Evolutionary conservation across 2,797 vertebrate species (phyloP), one percentile per base, ranked within the genome.

Genomic region (Hydrolagus colliei): DNA sequence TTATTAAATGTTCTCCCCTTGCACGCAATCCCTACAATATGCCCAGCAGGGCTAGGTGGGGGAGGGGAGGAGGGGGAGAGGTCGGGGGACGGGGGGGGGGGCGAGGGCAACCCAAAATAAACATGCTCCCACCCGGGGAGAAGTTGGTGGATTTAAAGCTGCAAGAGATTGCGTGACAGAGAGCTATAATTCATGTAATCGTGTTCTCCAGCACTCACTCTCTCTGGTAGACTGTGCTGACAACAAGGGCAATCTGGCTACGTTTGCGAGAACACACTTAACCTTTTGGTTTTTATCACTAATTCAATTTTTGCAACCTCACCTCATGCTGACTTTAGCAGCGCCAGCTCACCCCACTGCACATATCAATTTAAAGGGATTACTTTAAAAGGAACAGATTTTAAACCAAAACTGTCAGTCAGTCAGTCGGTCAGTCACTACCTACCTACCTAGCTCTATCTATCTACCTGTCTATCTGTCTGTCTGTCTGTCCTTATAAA

Each of bases 161-260:
- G 71, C 52, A 84, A 52, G 62, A 84, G 79, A 65, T 84, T n/a
- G 79, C 79, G 79, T 84, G 79, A 84, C 63, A 84, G 79, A 27
- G 9, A 9, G 20, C 9, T 71, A 63, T 84, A n/a, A 71, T 41
- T 71, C 77, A 22, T 65, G 22, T n/a, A 80, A 65, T 2, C n/a
- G 41, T 52, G 41, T 52, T 52, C 41, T 52, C 41, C 2, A 52
- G 41, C 41, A 52, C 79, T 71, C 65, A 27, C 27, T 27, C 27
- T 27, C 27, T 9, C 41, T 9, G 27, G 27, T 32, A 67, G 41
- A 67, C 22, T 3, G 14, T 32, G 61, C 65, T 35, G 35, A 1
- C 14, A 16, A 32, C 20, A 71, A 3, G 68, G 79, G 2, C 65
- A 71, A 27, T n/a, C 65, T 41, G 79, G 8, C 14, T 9, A 84